These are phyloP conservation scores for Python bivittatus DNA, from an alignment of 2,113 vertebrate species.

Conservation along the genomic window DNA sequence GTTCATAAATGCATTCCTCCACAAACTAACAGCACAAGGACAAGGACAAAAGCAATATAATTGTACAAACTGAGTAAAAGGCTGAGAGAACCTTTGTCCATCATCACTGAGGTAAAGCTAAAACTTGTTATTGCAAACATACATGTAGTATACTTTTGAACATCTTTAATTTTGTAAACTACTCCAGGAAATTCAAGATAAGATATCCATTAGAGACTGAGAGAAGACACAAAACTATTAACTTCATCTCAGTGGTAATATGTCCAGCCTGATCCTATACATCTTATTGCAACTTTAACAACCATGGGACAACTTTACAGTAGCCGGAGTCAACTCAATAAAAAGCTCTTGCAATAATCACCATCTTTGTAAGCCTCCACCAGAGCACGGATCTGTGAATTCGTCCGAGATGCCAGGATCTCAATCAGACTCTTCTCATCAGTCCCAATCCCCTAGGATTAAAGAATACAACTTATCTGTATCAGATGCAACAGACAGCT, in stretches of 20 bases:
- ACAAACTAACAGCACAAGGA: background rate
- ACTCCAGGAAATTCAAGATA: background rate
- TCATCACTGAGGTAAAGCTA: background rate
- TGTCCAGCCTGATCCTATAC: background rate
- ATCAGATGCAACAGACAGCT: background rate
- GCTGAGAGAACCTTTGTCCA: background rate
- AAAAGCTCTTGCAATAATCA: conserved; percentile 57
- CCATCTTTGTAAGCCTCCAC: conserved; percentile 91
- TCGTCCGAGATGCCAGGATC: conserved; percentile 91
- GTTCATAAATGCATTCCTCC: background rate
- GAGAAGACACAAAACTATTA: background rate
- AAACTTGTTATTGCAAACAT: background rate
- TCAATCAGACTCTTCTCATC: conserved; percentile 94
- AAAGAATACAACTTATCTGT: conserved; percentile 12
- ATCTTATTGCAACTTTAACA: background rate
- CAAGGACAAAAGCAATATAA: background rate
- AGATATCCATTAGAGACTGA: background rate
- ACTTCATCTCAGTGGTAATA: background rate
- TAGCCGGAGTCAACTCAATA: conserved; percentile 4
- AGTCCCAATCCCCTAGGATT: conserved; percentile 83
- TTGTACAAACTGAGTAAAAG: background rate
- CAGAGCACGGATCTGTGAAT: conserved; percentile 83
- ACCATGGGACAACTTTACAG: background rate
- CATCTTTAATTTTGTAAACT: background rate
- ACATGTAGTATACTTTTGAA: background rate